A percentile compares a stretch with the other conserved stretches of the same genome.
phyloP scores from a whole-genome alignment of 2,797 vertebrate genomes.

The Naso thynnoides region DNA sequence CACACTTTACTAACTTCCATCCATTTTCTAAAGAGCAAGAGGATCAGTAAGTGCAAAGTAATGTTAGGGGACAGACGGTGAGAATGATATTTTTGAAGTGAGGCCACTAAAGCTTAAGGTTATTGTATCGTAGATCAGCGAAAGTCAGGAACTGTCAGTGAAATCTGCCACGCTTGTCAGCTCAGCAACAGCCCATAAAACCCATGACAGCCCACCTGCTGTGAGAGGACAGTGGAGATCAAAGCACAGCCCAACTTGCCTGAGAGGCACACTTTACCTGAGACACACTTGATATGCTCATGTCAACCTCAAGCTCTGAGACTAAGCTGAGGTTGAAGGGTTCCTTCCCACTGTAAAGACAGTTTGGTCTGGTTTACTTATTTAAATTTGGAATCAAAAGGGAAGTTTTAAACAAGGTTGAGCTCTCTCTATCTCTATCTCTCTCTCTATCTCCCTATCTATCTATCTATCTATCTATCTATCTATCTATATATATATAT shows the following conservation, averaged over 20 bases:
- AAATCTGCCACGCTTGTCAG: constrained; percentile 70
- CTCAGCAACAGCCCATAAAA: constrained; percentile 53
- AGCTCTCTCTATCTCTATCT: too few species aligned
- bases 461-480: too few species aligned
- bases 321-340: constrained; percentile 16
- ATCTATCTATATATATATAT: too few species aligned
- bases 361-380: constrained; percentile 14
- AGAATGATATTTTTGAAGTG: constrained; percentile 54
- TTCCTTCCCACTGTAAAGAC: background rate
- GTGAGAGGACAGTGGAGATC: constrained; percentile 55
- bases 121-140: constrained; percentile 62
- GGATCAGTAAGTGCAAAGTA: constrained; percentile 30
- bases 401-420: too few species aligned
- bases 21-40: constrained; percentile 26
- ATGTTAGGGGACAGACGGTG: constrained; percentile 36
- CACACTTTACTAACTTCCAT: constrained; percentile 16
- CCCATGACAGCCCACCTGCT: constrained; percentile 54
- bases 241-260: constrained; percentile 40
- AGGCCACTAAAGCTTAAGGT: constrained; percentile 55
- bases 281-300: constrained; percentile 46
- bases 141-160: constrained; percentile 57
- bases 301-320: constrained; percentile 27
- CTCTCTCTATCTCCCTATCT: too few species aligned
- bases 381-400: constrained; percentile 27
- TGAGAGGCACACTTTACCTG: constrained; percentile 55